Percentiles rank a stretch among this genome's conserved stretches.
These are phyloP conservation scores for Anthoscopus minutus DNA, from an alignment of 2,113 vertebrate genomes.

Conservation along the genomic window DNA sequence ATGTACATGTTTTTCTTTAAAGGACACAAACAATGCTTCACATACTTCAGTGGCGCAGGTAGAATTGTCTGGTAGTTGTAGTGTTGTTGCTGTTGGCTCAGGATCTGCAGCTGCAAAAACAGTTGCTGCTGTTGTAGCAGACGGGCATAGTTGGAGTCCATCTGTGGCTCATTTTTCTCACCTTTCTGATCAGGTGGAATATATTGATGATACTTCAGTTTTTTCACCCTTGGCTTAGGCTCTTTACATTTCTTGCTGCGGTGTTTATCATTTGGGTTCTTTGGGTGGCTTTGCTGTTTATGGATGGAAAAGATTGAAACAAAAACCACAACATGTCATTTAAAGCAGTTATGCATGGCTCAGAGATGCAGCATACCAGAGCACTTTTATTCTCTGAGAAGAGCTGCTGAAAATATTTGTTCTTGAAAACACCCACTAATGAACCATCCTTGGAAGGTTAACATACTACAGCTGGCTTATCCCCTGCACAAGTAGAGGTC, in stretches of 20 bases:
- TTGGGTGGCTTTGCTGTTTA: constrained; percentile 91
- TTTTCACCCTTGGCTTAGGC: constrained; percentile 87
- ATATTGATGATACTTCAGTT: constrained; percentile 97
- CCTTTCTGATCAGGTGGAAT: constrained; percentile 96
- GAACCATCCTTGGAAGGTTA: not conserved
- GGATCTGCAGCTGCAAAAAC: constrained; percentile 88
- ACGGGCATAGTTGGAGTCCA: constrained; percentile 96
- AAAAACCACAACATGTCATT: not conserved
- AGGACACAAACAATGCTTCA: not conserved
- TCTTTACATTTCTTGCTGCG: constrained; percentile 96
- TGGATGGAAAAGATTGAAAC: not conserved
- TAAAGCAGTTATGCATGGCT: not conserved
- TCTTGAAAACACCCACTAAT: not conserved
- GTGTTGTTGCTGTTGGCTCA: constrained; percentile 91
- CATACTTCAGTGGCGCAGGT: constrained; percentile 85
- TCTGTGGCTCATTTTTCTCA: constrained; percentile 85
- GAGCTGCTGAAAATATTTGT: not conserved
- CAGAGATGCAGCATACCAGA: not conserved
- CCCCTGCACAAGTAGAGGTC: not conserved
- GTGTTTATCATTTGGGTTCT: constrained; percentile 85
- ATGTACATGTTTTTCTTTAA: not conserved
- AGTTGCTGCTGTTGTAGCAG: constrained; percentile 97
- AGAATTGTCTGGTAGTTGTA: constrained; percentile 88
- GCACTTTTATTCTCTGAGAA: not conserved
- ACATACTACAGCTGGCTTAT: not conserved